These are phyloP conservation scores for Diuraphis noxia DNA, from an alignment of 1,140 invertebrate species.

Conservation along the genomic window DNA sequence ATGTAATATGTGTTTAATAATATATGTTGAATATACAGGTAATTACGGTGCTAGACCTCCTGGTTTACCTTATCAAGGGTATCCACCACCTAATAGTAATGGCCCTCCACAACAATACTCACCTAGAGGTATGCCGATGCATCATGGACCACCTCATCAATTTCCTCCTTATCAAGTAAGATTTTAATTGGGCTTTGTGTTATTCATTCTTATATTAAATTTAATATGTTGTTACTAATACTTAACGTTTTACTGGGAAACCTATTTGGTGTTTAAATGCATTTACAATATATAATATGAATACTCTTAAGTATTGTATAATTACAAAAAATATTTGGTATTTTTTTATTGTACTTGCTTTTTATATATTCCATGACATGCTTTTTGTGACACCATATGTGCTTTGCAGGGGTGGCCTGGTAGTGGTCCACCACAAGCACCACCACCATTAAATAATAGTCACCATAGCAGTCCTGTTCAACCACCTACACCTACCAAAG, in stretches of 20 bases:
- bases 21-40: constrained; percentile 11
- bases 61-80: constrained; percentile 50
- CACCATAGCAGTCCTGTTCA: constrained; percentile 42
- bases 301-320: neutral
- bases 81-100: constrained; percentile 40
- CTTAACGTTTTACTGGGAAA: constrained; percentile 1
- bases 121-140: constrained; percentile 44
- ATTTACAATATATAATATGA: neutral
- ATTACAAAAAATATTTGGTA: neutral
- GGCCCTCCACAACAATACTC: constrained; percentile 52
- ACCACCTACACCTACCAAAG: constrained; percentile 51
- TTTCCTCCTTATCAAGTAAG: constrained; percentile 56
- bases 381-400: constrained; percentile 49
- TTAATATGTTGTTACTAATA: constrained; percentile 9
- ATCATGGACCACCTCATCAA: constrained; percentile 50
- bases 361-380: neutral
- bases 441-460: constrained; percentile 50
- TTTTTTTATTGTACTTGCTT: constrained; percentile 36
- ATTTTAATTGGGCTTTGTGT: neutral
- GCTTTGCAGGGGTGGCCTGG: constrained; percentile 51
- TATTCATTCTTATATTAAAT: neutral
- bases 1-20: neutral
- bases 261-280: neutral
- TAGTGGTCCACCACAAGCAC: constrained; percentile 51
- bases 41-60: constrained; percentile 51